Evolutionary conservation across 1,140 invertebrate genomes (phyloP), one percentile per base, ranked within the genome.

Genomic region (Stegodyphus dumicola): DNA sequence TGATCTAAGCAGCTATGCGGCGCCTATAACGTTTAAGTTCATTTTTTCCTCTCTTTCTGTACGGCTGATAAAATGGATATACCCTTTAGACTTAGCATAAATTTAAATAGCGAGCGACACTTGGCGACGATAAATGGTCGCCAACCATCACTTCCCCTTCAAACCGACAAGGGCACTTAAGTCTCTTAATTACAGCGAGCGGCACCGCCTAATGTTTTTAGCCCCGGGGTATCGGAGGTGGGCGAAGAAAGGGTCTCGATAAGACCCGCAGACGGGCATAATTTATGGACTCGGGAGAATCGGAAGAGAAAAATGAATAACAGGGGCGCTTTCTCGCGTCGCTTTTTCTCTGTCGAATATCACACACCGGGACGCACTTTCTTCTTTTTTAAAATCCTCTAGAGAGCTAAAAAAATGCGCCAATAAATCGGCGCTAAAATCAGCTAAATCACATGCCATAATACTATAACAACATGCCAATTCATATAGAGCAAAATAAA

Each of bases 81-180:
- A 13, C n/a, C 60, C 11, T 64, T 13, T n/a, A 64, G 11, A n/a
- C 9, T 64, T 64, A 11, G n/a, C 33, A 33, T 33, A 33, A 33
- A 33, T 33, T 33, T 33, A 33, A 33, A 33, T 17, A 52, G 53
- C n/a, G 15, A 70, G 18, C 18, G 18, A 33, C 51, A 79, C 51
- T 79, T 79, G 77, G 67, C 77, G 66, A 69, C 67, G 66, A 70
- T 79, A 79, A 70, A 70, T 69, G 52, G 51, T 70, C 77, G 77
- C 77, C 77, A 79, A 79, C 54, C 77, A 60, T 79, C 77, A 79
- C 53, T 70, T 79, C 53, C 77, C 49, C 67, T 70, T 79, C 77
- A 79, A 70, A 70, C 18, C 65, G 77, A 79, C 77, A 79, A 79
- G 77, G 66, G 77, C 77, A 79, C 77, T 79, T 79, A 79, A 79